Percentiles rank a stretch among this genome's conserved stretches.
Conservation (phyloP, 2,797 vertebrate species). For the Sebastes vulpes region DNA sequence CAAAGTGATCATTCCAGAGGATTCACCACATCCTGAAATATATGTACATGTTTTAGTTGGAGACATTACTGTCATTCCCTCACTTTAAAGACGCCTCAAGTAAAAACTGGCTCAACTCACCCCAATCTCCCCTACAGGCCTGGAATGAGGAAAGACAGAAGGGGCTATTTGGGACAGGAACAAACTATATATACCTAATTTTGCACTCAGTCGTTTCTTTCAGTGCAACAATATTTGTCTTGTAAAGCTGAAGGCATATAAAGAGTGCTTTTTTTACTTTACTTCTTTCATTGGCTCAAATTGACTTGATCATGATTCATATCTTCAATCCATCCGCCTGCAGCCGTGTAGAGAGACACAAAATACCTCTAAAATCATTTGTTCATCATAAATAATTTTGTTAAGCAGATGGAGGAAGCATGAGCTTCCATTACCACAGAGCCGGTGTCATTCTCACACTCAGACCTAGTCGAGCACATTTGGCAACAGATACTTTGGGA, state of each 20-base stretch:
- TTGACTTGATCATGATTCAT: constrained; percentile 32
- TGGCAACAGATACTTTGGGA: constrained; percentile 18
- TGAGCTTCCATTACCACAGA: background rate
- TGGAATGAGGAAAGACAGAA: background rate
- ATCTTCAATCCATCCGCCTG: constrained; percentile 14
- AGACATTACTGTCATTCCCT: no score
- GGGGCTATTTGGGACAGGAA: background rate
- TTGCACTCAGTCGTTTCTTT: background rate
- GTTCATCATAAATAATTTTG: constrained; percentile 53
- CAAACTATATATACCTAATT: background rate
- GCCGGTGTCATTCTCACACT: background rate
- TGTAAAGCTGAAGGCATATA: background rate
- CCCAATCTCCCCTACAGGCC: background rate
- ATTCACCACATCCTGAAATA: no score
- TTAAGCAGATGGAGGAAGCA: constrained; percentile 20
- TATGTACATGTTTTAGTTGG: no score
- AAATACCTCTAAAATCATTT: constrained; percentile 41
- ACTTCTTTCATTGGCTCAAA: background rate
- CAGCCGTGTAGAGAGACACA: constrained; percentile 4
- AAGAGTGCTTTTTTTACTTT: background rate
- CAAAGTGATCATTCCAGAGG: no score
- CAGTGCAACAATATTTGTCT: constrained; percentile 9
- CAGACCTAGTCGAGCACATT: constrained; percentile 1
- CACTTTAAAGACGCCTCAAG: no score
- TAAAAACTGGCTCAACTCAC: no score